These are phyloP conservation scores for Steinernema khuongi DNA, from an alignment of 1,140 invertebrate species.

Conservation along the genomic window DNA sequence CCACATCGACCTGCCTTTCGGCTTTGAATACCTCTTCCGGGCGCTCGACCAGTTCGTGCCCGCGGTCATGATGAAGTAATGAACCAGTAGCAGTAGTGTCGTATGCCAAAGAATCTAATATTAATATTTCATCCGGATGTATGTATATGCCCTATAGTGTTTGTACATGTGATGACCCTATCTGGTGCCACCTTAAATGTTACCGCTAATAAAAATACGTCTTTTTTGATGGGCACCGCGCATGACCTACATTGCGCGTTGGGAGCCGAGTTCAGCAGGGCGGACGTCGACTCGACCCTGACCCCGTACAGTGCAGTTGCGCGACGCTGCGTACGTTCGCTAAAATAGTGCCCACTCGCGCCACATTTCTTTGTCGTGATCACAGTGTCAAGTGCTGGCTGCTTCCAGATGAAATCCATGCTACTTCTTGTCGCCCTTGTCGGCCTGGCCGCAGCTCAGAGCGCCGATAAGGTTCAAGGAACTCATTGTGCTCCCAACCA, in stretches of 20 bases:
- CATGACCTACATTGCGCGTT: background rate
- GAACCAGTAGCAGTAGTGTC: background rate
- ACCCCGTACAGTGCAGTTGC: constrained; percentile 11
- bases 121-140: background rate
- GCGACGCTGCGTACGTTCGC: background rate
- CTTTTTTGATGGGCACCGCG: background rate
- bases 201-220: background rate
- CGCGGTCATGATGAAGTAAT: constrained; percentile 1
- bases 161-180: constrained; percentile 8
- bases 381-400: background rate
- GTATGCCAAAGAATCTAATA: constrained; percentile 5
- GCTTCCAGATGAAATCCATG: background rate
- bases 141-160: background rate
- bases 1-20: background rate
- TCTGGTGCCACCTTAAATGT: no score
- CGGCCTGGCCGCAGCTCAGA: constrained; percentile 56
- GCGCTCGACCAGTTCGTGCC: background rate
- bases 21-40: background rate
- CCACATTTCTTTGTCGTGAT: background rate
- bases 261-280: background rate
- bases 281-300: constrained; percentile 13
- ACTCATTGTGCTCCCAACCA: constrained; percentile 37
- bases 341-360: constrained; percentile 9
- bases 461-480: constrained; percentile 20
- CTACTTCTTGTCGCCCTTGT: background rate